phyloP scores from a whole-genome alignment of 2,113 vertebrate genomes.

The Fregetta grallaria region DNA sequence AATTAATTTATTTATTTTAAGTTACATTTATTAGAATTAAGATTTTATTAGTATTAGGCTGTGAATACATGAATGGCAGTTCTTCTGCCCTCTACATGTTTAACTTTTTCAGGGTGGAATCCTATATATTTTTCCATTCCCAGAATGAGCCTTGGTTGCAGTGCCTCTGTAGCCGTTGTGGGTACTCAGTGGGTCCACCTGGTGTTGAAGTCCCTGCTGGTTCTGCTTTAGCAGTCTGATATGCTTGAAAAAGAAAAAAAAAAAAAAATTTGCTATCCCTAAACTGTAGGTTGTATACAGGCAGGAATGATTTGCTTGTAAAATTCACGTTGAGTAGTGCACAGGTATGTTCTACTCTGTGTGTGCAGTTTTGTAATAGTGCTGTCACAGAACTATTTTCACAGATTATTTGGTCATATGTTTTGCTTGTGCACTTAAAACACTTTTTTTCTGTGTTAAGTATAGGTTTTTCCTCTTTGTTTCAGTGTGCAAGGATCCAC shows the following conservation, averaged over 20 bases:
- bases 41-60: background rate
- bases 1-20: background rate
- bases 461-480: background rate
- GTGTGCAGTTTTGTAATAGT: background rate
- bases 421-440: background rate
- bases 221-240: background rate
- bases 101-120: background rate
- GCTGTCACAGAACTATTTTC: background rate
- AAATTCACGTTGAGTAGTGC: background rate
- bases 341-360: accelerated
- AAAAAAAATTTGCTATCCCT: background rate
- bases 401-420: background rate
- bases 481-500: slow-evolving; percentile 90
- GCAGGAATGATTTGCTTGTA: background rate
- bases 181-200: background rate
- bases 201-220: background rate
- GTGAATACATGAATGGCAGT: background rate
- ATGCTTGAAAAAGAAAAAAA: background rate
- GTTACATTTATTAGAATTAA: background rate
- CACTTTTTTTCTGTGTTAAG: background rate
- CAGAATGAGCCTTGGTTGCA: background rate
- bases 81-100: background rate
- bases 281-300: background rate
- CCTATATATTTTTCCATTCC: background rate
- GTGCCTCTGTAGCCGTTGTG: background rate